Evolutionary conservation across 2,888 invertebrate species (phyloP), one percentile per base, ranked within the genome.

Genomic region (Tanytarsus gracilentus): DNA sequence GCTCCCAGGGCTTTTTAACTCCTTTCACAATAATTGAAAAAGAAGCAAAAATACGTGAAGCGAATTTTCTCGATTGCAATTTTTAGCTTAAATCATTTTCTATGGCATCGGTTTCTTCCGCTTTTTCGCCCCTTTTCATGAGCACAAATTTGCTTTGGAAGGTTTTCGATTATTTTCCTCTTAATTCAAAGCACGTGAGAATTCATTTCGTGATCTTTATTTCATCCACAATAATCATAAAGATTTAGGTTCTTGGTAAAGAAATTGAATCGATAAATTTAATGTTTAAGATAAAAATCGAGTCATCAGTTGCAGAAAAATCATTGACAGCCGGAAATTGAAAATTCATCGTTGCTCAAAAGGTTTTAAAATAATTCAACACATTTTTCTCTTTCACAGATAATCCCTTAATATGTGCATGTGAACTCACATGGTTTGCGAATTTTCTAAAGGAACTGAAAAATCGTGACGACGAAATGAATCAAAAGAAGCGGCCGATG

Each of bases 371-470:
- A 8, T 44, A 56, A 44, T 27, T 16, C 2, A 51, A 40, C 11
- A 39, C 18, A 61, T 63, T 59, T 51, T 65, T 8, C 25, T 49
- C 63, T 63, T 39, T 70, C 66, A 40, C 73, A 94, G 94, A 91
- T 76, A 94, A 94, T 74, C 92, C 91, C 9, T 74, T 94, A 66
- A 78, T 85, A 62, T 94, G 93, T 71, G 87, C 89, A 68, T 94
- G 93, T 70, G 88, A 91, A 67, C 76, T 94, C 65, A 82, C 84
- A 55, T 94, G 94, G 93, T 90, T 92, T 73, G 83, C 86, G 62
- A 83, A 82, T 59, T 88, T 92, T 84, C 72, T 91, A 66, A 80
- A 83, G 63, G 85, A 84, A 62, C 77, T 88, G 23, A 81, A 85
- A 58, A 86, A 88, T 71, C 84, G 86, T 63, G 89, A 90, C 68